Evolutionary conservation across 2,888 invertebrate species (phyloP).

Genomic region (Exephanes ischioxanthus): DNA sequence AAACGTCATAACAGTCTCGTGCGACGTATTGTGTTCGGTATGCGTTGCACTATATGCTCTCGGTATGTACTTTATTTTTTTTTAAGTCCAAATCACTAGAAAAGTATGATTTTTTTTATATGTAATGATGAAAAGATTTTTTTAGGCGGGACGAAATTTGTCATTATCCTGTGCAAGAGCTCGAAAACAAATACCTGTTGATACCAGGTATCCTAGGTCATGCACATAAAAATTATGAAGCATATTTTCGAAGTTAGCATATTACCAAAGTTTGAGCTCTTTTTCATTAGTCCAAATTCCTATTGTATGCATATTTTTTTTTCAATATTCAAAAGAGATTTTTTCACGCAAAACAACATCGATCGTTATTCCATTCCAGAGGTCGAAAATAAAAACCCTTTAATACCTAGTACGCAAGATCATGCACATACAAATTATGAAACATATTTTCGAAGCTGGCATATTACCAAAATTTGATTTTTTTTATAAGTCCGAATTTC

Average conservation of each 20-base stretch:
- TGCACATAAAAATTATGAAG: neutral
- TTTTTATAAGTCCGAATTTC: too few relatives aligned
- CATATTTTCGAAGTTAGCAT: too few relatives aligned
- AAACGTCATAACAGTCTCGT: neutral
- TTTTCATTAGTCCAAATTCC: too few relatives aligned
- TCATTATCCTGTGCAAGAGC: neutral
- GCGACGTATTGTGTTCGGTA: neutral
- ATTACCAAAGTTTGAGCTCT: too few relatives aligned
- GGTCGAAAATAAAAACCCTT: neutral
- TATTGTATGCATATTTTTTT: too few relatives aligned
- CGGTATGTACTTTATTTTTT: neutral
- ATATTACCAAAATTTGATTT: too few relatives aligned
- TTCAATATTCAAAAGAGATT: too few relatives aligned
- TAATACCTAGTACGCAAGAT: neutral
- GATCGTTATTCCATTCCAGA: neutral
- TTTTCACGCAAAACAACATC: neutral
- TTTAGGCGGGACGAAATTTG: neutral
- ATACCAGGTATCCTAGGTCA: neutral
- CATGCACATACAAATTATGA: neutral
- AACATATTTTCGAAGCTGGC: too few relatives aligned
- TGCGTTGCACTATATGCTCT: neutral
- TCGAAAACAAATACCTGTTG: neutral
- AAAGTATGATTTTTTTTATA: neutral
- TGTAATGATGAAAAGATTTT: neutral
- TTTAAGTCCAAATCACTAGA: too few relatives aligned